Evolutionary conservation across 2,113 vertebrate species (phyloP).

Genomic region (Callaeas wilsoni): DNA sequence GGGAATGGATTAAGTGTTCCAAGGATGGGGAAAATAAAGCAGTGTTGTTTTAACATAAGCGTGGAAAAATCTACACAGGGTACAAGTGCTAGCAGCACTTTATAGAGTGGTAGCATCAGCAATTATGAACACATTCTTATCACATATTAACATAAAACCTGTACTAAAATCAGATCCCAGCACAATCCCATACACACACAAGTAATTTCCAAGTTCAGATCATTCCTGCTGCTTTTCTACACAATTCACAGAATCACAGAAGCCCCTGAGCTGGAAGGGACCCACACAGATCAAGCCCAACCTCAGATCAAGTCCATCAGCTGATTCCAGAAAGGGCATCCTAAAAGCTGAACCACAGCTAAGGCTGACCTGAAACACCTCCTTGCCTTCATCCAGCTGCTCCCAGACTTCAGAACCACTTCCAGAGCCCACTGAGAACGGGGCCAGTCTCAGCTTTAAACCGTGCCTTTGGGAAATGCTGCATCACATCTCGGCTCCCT

Average conservation of each 20-base stretch:
- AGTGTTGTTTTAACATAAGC: fast-evolving
- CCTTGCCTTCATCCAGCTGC: not conserved
- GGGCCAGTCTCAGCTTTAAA: not conserved
- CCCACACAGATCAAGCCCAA: not conserved
- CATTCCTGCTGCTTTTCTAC: not conserved
- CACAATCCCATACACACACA: not conserved
- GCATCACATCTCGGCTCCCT: not conserved
- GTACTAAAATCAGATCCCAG: not conserved
- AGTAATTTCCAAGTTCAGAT: fast-evolving
- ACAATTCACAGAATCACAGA: not conserved
- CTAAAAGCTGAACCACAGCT: not conserved
- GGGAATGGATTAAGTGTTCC: not conserved
- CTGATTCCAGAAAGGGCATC: not conserved
- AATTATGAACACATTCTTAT: not conserved
- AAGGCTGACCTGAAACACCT: not conserved
- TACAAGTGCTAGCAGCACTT: not conserved
- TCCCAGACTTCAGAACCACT: not conserved
- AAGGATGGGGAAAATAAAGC: not conserved
- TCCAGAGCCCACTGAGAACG: not conserved
- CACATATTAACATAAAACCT: not conserved
- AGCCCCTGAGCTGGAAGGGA: not conserved
- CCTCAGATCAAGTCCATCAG: not conserved
- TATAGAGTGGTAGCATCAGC: not conserved
- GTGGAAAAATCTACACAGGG: not conserved
- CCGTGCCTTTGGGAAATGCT: fast-evolving